Conservation (phyloP, 1,140 invertebrate genomes). For the Tetranychus urticae region DNA sequence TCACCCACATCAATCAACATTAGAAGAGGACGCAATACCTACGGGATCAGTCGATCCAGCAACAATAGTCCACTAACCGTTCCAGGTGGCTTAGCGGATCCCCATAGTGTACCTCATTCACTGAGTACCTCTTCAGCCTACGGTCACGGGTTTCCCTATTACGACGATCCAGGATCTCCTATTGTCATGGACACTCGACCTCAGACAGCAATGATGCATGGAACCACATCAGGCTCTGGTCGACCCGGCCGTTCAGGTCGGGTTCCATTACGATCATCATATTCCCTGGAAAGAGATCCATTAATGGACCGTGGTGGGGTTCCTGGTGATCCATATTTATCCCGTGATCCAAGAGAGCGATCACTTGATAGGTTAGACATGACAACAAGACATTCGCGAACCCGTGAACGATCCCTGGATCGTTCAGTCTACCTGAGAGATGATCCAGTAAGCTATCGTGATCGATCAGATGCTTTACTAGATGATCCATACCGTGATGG, state of each 20-base stretch:
- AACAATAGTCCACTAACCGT: slow-evolving; percentile 14
- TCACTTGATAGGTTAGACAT: slow-evolving; percentile 17
- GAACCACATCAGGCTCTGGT: background rate
- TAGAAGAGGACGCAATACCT: background rate
- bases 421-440: slow-evolving; percentile 16
- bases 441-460: background rate
- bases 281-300: slow-evolving; percentile 43
- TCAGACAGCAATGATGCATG: background rate
- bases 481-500: background rate
- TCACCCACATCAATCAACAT: background rate
- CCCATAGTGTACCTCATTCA: background rate
- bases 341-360: slow-evolving; percentile 24
- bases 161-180: slow-evolving; percentile 44
- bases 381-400: slow-evolving; percentile 9
- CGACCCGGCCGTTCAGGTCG: slow-evolving; percentile 1
- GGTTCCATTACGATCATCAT: slow-evolving; percentile 34
- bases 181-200: slow-evolving; percentile 30
- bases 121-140: background rate
- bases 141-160: slow-evolving; percentile 21
- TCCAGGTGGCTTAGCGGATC: background rate
- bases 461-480: background rate
- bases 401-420: slow-evolving; percentile 32
- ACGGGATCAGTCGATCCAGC: slow-evolving; percentile 10
- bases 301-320: slow-evolving; percentile 25
- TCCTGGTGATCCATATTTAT: slow-evolving; percentile 41